Conservation (phyloP, 2,113 vertebrate genomes). For the Elephas maximus region DNA sequence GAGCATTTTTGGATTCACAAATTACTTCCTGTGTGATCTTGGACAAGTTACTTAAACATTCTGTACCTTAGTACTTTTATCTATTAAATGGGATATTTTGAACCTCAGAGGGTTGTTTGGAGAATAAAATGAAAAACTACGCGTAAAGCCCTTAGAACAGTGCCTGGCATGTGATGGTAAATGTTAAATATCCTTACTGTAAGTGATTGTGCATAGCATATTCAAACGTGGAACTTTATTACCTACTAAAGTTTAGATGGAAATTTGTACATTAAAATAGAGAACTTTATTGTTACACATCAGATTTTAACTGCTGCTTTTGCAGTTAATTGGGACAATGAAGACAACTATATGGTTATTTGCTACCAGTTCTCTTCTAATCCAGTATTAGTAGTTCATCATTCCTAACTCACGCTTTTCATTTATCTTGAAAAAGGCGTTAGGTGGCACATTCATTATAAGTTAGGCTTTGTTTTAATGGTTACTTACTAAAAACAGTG, state of each 20-base stretch:
- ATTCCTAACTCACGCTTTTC: conserved; percentile 27
- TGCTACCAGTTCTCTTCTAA: conserved; percentile 18
- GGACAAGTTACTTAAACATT: conserved; percentile 2
- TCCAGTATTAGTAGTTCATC: conserved; percentile 44
- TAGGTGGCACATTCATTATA: conserved; percentile 9
- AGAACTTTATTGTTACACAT: conserved; percentile 1
- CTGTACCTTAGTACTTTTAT: conserved; percentile 44
- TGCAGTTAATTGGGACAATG: conserved; percentile 40
- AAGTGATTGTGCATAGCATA: conserved; percentile 37
- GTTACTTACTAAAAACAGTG: neutral
- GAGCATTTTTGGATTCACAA: conserved; percentile 20
- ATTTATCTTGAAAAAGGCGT: conserved; percentile 56
- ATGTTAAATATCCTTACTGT: neutral
- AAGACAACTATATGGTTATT: conserved; percentile 24
- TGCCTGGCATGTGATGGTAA: conserved; percentile 8
- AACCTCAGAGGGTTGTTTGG: neutral
- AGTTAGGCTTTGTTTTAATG: conserved; percentile 58
- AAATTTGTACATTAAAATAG: conserved; percentile 52
- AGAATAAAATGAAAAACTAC: conserved; percentile 57
- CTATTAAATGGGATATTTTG: conserved; percentile 37
- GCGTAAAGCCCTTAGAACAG: conserved; percentile 13
- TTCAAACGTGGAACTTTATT: conserved; percentile 32
- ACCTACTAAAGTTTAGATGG: conserved; percentile 37
- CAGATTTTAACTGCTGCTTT: conserved; percentile 40
- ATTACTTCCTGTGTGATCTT: conserved; percentile 23